Evolutionary conservation across 2,888 invertebrate species (phyloP).

Genomic region (Tubulanus polymorphus): DNA sequence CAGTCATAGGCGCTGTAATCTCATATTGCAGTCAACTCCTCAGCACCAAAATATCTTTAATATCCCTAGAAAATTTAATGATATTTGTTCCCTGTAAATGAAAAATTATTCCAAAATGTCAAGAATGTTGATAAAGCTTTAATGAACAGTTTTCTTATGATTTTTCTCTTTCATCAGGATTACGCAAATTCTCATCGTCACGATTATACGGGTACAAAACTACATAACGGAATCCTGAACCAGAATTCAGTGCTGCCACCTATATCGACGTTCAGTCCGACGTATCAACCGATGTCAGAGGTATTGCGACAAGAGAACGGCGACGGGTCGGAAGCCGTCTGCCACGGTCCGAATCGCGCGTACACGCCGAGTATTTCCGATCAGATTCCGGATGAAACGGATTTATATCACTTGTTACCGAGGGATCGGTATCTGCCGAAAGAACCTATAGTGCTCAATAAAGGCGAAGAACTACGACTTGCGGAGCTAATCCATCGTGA

Average conservation of each 20-base stretch:
- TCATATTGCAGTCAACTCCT: too few relatives aligned
- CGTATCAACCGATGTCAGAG: too few relatives aligned
- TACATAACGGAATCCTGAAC: constrained; percentile 4
- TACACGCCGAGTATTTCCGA: not conserved
- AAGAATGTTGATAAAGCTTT: too few relatives aligned
- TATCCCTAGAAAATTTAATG: too few relatives aligned
- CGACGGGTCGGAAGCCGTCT: too few relatives aligned
- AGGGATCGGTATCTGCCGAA: constrained; percentile 29
- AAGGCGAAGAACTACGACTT: constrained; percentile 30
- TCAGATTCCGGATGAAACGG: not conserved
- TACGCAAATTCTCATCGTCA: not conserved
- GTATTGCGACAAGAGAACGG: too few relatives aligned
- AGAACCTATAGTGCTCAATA: constrained; percentile 25
- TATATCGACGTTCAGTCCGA: not conserved
- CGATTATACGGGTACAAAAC: too few relatives aligned
- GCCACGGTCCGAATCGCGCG: not conserved
- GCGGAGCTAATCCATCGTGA: constrained; percentile 29
- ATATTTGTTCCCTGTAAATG: too few relatives aligned
- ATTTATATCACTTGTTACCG: constrained; percentile 23
- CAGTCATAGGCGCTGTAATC: too few relatives aligned
- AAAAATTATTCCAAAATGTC: too few relatives aligned
- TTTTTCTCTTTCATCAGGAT: not conserved
- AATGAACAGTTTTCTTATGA: too few relatives aligned
- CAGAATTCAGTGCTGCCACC: constrained; percentile 14
- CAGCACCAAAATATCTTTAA: too few relatives aligned